These are phyloP conservation scores for Nasonia vitripennis DNA, from an alignment of 1,140 invertebrate species.

Conservation along the genomic window DNA sequence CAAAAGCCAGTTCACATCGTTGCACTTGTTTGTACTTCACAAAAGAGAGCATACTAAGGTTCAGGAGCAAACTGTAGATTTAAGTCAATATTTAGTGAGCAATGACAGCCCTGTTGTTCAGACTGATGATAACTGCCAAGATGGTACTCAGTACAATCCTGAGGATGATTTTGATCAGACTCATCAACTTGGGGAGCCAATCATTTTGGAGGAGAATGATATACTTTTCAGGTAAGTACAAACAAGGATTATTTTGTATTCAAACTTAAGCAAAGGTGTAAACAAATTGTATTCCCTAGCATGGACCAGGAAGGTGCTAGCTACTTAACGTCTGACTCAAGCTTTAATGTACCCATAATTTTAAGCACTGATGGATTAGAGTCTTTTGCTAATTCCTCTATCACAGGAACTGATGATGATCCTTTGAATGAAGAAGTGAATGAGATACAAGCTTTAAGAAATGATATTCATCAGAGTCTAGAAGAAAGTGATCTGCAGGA, in stretches of 20 bases:
- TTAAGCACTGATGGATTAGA: constrained; percentile 67
- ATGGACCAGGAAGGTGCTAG: constrained; percentile 70
- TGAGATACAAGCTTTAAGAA: constrained; percentile 59
- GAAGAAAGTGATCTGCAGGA: constrained; percentile 52
- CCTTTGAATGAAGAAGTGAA: constrained; percentile 58
- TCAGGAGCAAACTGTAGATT: constrained; percentile 67
- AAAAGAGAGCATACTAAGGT: constrained; percentile 75
- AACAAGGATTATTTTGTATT: constrained; percentile 26
- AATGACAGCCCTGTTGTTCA: constrained; percentile 64
- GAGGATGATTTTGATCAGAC: constrained; percentile 66
- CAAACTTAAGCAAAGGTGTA: background rate
- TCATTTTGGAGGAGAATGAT: constrained; percentile 72
- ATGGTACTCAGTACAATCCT: constrained; percentile 64
- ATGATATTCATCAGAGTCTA: constrained; percentile 54
- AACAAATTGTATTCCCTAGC: constrained; percentile 55
- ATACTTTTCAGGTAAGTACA: constrained; percentile 69
- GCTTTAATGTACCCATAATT: constrained; percentile 71
- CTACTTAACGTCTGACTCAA: constrained; percentile 68
- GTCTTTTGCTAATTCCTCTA: constrained; percentile 62
- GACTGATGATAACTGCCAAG: constrained; percentile 61
- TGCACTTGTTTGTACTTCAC: constrained; percentile 77
- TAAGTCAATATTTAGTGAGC: constrained; percentile 69
- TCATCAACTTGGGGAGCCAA: constrained; percentile 67
- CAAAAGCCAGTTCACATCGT: constrained; percentile 79
- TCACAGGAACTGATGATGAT: constrained; percentile 59